These are phyloP conservation scores for Acanthosepion pharaonis DNA, from an alignment of 2,888 invertebrate genomes.

Conservation along the genomic window DNA sequence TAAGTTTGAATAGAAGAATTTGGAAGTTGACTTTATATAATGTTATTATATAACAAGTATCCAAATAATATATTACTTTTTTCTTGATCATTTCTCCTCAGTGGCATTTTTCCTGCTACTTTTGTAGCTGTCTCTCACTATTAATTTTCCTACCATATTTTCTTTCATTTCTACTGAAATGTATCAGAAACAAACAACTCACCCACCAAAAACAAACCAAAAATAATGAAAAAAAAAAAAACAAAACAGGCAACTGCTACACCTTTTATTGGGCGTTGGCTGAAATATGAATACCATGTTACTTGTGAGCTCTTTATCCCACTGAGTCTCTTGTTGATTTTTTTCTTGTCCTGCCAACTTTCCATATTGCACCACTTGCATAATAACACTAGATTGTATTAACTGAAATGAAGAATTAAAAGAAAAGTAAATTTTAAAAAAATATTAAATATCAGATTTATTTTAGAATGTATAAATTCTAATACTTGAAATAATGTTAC, in stretches of 20 bases:
- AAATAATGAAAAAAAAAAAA: no score
- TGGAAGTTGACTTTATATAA: neutral
- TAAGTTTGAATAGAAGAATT: neutral
- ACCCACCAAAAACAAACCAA: neutral
- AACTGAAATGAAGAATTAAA: neutral
- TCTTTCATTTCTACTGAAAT: neutral
- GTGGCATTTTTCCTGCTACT: neutral
- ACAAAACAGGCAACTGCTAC: neutral
- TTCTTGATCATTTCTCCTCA: neutral
- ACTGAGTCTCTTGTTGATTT: neutral
- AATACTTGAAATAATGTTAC: neutral
- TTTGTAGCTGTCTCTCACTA: neutral
- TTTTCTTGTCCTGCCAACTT: neutral
- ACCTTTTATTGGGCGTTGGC: slow-evolving; percentile 2
- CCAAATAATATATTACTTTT: neutral
- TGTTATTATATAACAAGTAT: neutral
- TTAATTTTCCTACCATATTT: neutral
- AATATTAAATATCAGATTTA: no score
- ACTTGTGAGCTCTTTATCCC: neutral
- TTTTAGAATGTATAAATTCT: neutral
- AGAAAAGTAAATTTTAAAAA: no score
- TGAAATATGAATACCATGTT: slow-evolving; percentile 33
- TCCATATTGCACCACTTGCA: neutral
- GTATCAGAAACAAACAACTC: neutral
- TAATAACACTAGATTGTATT: neutral